Percentiles rank a stretch among this genome's conserved stretches.
Conservation (phyloP, 2,888 invertebrate species). For the Heliconius ethilla region DNA sequence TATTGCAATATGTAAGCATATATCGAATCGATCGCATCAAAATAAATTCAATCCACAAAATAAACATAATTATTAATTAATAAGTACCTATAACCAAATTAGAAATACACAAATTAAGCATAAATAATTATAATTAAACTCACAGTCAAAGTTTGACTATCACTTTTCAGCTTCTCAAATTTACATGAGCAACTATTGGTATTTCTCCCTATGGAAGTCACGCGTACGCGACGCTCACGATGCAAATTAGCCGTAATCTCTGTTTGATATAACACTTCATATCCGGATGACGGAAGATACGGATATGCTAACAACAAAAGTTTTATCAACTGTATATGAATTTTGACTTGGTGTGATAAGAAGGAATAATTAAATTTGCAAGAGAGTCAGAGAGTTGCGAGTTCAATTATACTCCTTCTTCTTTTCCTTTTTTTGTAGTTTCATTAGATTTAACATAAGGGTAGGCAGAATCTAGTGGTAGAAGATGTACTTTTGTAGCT, state of each 20-base stretch:
- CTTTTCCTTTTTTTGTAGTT: not conserved
- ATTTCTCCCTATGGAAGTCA: not conserved
- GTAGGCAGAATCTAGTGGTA: too few species aligned
- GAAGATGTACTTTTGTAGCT: too few species aligned
- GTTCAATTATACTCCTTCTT: not conserved
- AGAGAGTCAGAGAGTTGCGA: not conserved
- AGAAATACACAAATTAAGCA: not conserved
- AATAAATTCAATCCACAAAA: too few species aligned
- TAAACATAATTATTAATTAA: too few species aligned
- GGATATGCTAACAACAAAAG: not conserved
- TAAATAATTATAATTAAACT: not conserved
- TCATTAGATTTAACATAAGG: too few species aligned
- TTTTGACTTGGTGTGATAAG: not conserved
- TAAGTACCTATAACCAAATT: not conserved
- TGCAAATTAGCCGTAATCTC: slow-evolving; percentile 12
- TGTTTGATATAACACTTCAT: slow-evolving; percentile 1
- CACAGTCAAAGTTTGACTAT: not conserved
- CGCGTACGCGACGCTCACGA: not conserved
- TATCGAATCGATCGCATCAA: too few species aligned
- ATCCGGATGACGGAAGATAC: too few species aligned
- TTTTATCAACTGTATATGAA: not conserved
- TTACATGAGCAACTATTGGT: slow-evolving; percentile 2
- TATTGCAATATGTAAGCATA: too few species aligned
- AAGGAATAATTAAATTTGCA: not conserved
- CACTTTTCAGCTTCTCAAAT: not conserved